Conservation (phyloP, 1,140 invertebrate genomes). For the Bombus vancouverensis region DNA sequence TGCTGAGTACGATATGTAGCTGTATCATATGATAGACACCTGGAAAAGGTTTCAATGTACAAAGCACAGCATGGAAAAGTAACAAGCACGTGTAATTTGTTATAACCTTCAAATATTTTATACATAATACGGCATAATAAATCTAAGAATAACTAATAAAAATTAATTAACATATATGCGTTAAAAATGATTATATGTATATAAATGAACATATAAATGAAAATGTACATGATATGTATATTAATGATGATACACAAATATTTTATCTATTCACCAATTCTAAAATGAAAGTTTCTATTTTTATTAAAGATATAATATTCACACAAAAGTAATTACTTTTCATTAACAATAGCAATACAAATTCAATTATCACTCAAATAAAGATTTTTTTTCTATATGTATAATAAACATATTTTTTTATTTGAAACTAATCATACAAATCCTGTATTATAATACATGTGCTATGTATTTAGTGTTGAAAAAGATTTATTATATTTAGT, state of each 20-base stretch:
- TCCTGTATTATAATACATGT: not conserved
- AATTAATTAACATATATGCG: not conserved
- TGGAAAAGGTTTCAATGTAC: constrained; percentile 75
- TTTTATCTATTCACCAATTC: not conserved
- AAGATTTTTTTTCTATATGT: not conserved
- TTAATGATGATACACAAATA: constrained; percentile 2
- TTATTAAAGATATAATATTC: constrained; percentile 1
- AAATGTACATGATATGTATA: not conserved
- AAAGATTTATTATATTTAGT: no score
- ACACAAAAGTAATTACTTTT: not conserved
- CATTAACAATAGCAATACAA: not conserved
- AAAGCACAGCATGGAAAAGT: constrained; percentile 9
- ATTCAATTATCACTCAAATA: not conserved
- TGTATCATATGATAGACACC: constrained; percentile 91
- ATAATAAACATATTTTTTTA: not conserved
- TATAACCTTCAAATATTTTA: constrained; percentile 19
- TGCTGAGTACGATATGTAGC: constrained; percentile 84
- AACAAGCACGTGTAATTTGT: constrained; percentile 27
- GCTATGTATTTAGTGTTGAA: not conserved
- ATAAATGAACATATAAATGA: not conserved
- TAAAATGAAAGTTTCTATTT: not conserved
- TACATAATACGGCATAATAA: not conserved
- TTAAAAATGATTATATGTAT: not conserved
- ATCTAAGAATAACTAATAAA: not conserved
- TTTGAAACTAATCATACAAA: not conserved